A percentile compares a stretch with the other conserved stretches of the same genome.
phyloP scores from a whole-genome alignment of 1,140 invertebrate genomes.

The Argopecten irradians region DNA sequence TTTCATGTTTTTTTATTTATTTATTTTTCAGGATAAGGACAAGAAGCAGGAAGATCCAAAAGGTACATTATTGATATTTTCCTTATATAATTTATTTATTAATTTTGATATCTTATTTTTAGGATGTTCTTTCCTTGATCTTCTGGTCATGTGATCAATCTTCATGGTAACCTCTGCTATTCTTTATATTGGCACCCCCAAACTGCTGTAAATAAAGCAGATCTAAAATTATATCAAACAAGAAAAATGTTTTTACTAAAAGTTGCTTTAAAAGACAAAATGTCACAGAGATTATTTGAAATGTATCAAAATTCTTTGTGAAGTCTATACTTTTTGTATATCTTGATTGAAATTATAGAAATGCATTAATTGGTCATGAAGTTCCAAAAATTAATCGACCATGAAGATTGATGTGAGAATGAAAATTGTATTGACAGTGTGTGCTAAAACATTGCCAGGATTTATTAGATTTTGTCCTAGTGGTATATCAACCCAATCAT shows the following conservation, averaged over 20 bases:
- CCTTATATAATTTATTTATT: neutral
- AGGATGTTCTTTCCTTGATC: neutral
- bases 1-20: too few relatives aligned
- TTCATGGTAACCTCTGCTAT: neutral
- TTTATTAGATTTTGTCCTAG: neutral
- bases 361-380: neutral
- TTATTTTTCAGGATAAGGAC: slow-evolving; percentile 10
- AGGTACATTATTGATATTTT: slow-evolving; percentile 1
- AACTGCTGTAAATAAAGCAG: too few relatives aligned
- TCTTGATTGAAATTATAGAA: neutral
- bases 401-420: slow-evolving; percentile 1
- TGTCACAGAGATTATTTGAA: too few relatives aligned
- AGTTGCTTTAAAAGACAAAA: too few relatives aligned
- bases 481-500: slow-evolving; percentile 5
- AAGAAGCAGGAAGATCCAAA: neutral
- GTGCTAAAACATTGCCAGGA: neutral
- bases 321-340: too few relatives aligned
- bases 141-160: neutral
- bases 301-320: too few relatives aligned
- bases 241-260: too few relatives aligned
- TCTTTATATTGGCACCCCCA: too few relatives aligned
- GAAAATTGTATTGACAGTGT: neutral
- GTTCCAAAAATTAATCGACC: neutral
- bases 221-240: too few relatives aligned
- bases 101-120: slow-evolving; percentile 24